Base-by-base conservation (phyloP, 2,888 invertebrate species). In the Drosophila paramelanica region DNA sequence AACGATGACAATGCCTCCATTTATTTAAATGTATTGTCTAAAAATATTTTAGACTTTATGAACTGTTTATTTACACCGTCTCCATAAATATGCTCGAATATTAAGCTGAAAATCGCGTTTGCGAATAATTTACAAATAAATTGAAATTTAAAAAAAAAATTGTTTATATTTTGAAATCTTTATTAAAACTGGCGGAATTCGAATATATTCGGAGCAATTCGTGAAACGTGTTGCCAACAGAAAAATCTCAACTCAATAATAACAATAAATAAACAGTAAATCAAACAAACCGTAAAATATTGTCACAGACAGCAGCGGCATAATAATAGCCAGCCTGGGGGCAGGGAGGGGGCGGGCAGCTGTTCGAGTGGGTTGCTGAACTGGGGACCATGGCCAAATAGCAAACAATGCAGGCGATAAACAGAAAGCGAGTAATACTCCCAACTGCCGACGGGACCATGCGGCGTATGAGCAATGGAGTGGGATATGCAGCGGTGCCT, bases 341-440 rank as follows among this genome's bases (percentile, higher is more conserved):
- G 14, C 25, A 3, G 8, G 1, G 7, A 10, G 2, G 7, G 1
- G 11, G 7, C 2, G 8, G 36, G 1, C 7, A 17, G 46, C 8
- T 25, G 25, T 13, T 38, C 27, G 51, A 27, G 20, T 25, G 23
- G 43, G 33, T 20, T 42, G 43, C 60, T 66, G 74, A 70, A 70
- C 47, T 47, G 66, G 38, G 52, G 53, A 62, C 42, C 56, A 66
- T 62, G 66, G 45, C 58, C 61, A 46, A 61, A 78, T 51, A 52
- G 69, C 72, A 78, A 78, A 78, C 79, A 82, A 71, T 74, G 58
- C 68, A 56, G 67, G 55, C 79, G 80, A 80, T 80, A 80, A 79
- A 72, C 76, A 60, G 56, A 75, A 68, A 60, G 60, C 53, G 64
- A 79, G 58, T 33, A 47, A 65, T 55, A 55, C 42, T 45, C 65